A percentile compares a stretch with the other conserved stretches of the same genome.
Evolutionary conservation across 2,797 vertebrate genomes (phyloP).

Genomic region (Ciconia nigra): DNA sequence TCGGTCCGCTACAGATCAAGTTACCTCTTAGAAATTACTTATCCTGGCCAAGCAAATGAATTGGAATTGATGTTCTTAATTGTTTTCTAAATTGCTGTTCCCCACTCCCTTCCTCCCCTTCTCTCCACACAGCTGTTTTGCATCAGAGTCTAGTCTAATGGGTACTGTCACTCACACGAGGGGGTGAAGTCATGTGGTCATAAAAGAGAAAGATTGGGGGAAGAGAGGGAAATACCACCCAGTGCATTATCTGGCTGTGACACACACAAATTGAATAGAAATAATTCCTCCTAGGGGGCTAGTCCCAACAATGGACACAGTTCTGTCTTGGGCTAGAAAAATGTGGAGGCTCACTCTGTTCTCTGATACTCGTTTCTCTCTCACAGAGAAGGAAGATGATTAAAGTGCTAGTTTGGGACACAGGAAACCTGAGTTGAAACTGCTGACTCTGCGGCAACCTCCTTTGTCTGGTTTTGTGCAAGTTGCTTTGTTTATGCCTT

Average conservation of each 20-base stretch:
- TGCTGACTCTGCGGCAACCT: slow-evolving; percentile 22
- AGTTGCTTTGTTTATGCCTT: slow-evolving; percentile 42
- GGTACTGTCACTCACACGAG: slow-evolving; percentile 76
- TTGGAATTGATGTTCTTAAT: slow-evolving; percentile 80
- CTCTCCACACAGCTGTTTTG: slow-evolving; percentile 76
- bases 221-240: slow-evolving; percentile 70
- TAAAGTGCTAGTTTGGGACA: slow-evolving; percentile 16
- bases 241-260: slow-evolving; percentile 73
- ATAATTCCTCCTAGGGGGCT: slow-evolving; percentile 63
- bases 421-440: slow-evolving; percentile 34
- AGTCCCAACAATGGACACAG: slow-evolving; percentile 60
- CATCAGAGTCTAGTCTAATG: slow-evolving; percentile 73
- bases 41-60: slow-evolving; percentile 75
- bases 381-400: slow-evolving; percentile 11
- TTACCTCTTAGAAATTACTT: slow-evolving; percentile 75
- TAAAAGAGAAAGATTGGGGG: slow-evolving; percentile 70
- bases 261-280: slow-evolving; percentile 72
- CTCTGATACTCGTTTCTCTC: background rate
- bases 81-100: slow-evolving; percentile 82
- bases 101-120: slow-evolving; percentile 61
- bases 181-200: slow-evolving; percentile 79
- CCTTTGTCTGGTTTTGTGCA: slow-evolving; percentile 27
- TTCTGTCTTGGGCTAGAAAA: slow-evolving; percentile 45
- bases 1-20: slow-evolving; percentile 52
- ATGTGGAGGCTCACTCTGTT: background rate